Conservation (phyloP, 2,888 invertebrate species). For the Andrena fulva region DNA sequence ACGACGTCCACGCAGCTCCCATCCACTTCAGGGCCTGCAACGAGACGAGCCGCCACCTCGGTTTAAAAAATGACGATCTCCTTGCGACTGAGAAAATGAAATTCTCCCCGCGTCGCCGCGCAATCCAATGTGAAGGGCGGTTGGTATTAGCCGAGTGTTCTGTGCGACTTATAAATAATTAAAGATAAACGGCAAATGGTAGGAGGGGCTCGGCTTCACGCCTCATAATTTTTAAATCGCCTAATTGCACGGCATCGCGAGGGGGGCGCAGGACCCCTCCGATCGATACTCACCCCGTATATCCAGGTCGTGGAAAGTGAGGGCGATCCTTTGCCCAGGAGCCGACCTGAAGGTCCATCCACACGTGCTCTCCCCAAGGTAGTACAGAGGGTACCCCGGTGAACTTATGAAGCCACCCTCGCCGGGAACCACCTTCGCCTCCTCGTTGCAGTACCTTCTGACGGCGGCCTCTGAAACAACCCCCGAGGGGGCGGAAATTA, state of each 20-base stretch:
- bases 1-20: slow-evolving; percentile 82
- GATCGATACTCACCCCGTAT: slow-evolving; percentile 87
- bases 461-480: slow-evolving; percentile 84
- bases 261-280: not conserved
- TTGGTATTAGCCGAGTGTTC: no score
- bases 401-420: slow-evolving; percentile 82
- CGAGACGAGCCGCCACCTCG: no score
- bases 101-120: no score
- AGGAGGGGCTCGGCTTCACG: no score
- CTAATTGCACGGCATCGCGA: not conserved
- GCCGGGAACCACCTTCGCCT: slow-evolving; percentile 82
- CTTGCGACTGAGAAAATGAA: no score
- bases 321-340: slow-evolving; percentile 88
- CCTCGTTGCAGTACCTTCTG: slow-evolving; percentile 85
- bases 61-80: no score
- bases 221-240: not conserved
- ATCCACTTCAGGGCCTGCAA: slow-evolving; percentile 77
- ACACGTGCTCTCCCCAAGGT: slow-evolving; percentile 89
- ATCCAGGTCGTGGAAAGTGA: slow-evolving; percentile 90
- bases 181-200: no score
- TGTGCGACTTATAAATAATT: no score
- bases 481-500: not conserved
- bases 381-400: slow-evolving; percentile 92
- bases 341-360: slow-evolving; percentile 89
- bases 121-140: no score